These are phyloP conservation scores for Pissodes strobi DNA, from an alignment of 1,140 invertebrate species.

Conservation along the genomic window DNA sequence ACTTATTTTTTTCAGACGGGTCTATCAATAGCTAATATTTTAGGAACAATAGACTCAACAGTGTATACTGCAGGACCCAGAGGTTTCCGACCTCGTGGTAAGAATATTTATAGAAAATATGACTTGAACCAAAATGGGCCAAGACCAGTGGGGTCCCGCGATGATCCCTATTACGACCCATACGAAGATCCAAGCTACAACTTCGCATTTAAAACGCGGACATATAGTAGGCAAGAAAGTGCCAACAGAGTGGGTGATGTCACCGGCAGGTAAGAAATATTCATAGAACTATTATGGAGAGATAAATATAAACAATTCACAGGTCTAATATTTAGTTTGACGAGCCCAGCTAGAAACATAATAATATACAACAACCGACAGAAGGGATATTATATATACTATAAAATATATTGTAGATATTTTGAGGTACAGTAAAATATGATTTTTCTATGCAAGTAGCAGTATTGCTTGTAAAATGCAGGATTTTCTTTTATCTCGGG, in stretches of 20 bases:
- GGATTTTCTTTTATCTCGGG: too few relatives aligned
- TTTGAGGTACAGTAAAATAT: too few relatives aligned
- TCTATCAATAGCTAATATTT: slow-evolving; percentile 5
- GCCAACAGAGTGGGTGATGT: slow-evolving; percentile 53
- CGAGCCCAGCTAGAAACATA: too few relatives aligned
- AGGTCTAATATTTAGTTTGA: too few relatives aligned
- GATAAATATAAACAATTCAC: too few relatives aligned
- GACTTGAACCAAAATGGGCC: slow-evolving; percentile 68
- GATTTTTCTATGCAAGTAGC: too few relatives aligned
- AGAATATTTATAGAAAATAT: slow-evolving; percentile 69
- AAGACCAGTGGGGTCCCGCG: slow-evolving; percentile 62
- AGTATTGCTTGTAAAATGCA: too few relatives aligned
- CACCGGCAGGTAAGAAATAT: slow-evolving; percentile 54
- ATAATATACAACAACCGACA: too few relatives aligned
- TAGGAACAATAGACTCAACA: slow-evolving; percentile 65
- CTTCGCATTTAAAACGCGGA: slow-evolving; percentile 67
- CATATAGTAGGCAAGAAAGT: slow-evolving; percentile 66
- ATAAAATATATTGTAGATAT: too few relatives aligned
- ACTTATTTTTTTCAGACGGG: too few relatives aligned
- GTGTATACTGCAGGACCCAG: slow-evolving; percentile 73
- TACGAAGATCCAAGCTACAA: slow-evolving; percentile 73
- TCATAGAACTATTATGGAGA: too few relatives aligned
- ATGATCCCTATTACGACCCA: slow-evolving; percentile 71
- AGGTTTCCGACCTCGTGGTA: slow-evolving; percentile 71
- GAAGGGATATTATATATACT: too few relatives aligned